Conservation (phyloP, 2,113 vertebrate genomes). For the Macquaria australasica region DNA sequence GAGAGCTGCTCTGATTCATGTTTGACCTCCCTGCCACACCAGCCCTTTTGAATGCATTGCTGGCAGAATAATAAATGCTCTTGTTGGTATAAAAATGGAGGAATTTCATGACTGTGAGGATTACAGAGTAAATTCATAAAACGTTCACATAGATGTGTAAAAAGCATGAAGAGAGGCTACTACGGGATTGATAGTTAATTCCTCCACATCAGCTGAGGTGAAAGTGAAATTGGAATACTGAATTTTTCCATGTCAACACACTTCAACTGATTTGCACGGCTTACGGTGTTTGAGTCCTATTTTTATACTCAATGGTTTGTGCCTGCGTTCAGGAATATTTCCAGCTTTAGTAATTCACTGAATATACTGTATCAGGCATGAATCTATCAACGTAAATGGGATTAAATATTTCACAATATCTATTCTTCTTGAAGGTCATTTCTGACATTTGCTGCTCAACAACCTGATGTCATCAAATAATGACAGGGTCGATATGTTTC, state of each 20-base stretch:
- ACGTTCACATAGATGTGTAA: slow-evolving; percentile 43
- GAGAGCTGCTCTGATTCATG: slow-evolving; percentile 68
- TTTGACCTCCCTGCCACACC: slow-evolving; percentile 68
- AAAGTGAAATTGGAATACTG: slow-evolving; percentile 34
- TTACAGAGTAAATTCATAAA: slow-evolving; percentile 48
- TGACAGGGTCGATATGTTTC: slow-evolving; percentile 43
- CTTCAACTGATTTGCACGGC: slow-evolving; percentile 48
- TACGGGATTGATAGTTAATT: slow-evolving; percentile 31
- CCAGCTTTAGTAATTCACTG: slow-evolving; percentile 34
- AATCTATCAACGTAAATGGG: slow-evolving; percentile 29
- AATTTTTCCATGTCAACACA: slow-evolving; percentile 35
- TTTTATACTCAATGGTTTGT: slow-evolving; percentile 45
- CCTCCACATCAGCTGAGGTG: slow-evolving; percentile 42
- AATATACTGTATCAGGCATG: slow-evolving; percentile 16
- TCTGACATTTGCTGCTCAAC: slow-evolving; percentile 38
- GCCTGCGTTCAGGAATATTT: slow-evolving; percentile 34
- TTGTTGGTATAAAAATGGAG: slow-evolving; percentile 58
- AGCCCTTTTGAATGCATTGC: slow-evolving; percentile 38
- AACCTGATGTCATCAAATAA: slow-evolving; percentile 39
- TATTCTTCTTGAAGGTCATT: slow-evolving; percentile 47
- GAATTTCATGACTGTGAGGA: slow-evolving; percentile 44
- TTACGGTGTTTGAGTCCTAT: slow-evolving; percentile 31
- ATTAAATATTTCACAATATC: slow-evolving; percentile 47
- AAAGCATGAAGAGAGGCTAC: slow-evolving; percentile 41
- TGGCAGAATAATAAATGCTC: slow-evolving; percentile 60